Evolutionary conservation across 2,797 vertebrate genomes (phyloP), one percentile per base, ranked within the genome.

Genomic region (Pseudopleuronectes americanus): DNA sequence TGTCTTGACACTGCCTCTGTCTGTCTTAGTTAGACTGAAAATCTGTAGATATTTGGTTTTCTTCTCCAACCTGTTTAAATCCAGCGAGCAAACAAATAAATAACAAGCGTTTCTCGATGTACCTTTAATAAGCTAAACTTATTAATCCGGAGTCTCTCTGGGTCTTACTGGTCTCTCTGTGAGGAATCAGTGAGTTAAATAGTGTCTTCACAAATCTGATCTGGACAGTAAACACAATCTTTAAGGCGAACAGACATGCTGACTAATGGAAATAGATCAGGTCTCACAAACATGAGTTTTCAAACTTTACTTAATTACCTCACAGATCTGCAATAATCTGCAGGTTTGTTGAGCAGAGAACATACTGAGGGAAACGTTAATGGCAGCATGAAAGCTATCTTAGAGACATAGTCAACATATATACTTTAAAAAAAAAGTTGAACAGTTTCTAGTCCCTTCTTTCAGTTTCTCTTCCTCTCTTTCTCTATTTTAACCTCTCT

Each of bases 141-240:
- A 81, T 85, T 94, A 93, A 94, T 94, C 92, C 85, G 7, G 74
- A 76, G 87, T 75, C 78, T 85, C 77, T 78, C 57, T 75, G 79
- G 85, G 87, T 85, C 84, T 91, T 84, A 88, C 88, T 86, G 80
- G 80, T 61, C 91, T 93, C 92, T 93, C 85, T 74, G 66, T 87
- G 28, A 92, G 90, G 92, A 93, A 91, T 94, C 91, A 92, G 89
- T 83, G 87, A 85, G 87, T 89, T 91, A 91, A 91, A 90, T 90
- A 88, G 84, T 83, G 76, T 16, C 86, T 79, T 84, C 76, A 61
- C 80, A 93, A 92, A 92, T 94, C 92, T 91, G 88, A 92, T 89
- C 88, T 87, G 75, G 64, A 73, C 53, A 16, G 78, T 84, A 88
- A 90, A 87, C 79, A 87, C 87, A 82, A 82, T 63, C 82, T 87